Percentiles rank a stretch among this genome's conserved stretches.
These are phyloP conservation scores for Cylloceria caligata DNA, from an alignment of 2,888 invertebrate species.

Conservation along the genomic window DNA sequence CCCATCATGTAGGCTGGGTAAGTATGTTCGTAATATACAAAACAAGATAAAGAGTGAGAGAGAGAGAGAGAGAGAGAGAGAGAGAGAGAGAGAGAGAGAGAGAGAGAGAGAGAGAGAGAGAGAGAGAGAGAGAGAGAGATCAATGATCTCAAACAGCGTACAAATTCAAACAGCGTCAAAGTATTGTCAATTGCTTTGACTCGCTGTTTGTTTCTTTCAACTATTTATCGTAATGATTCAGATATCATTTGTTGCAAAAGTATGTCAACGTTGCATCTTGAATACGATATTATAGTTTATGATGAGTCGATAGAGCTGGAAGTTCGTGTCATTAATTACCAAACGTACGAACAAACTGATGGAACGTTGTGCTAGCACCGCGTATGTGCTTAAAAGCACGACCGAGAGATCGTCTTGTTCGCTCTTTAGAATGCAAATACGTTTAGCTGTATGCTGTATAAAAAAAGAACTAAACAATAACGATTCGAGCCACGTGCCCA, in stretches of 20 bases:
- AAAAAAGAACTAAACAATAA: conserved; percentile 1
- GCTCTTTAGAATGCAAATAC: conserved; percentile 22
- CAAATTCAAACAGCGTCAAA: no score
- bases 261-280: not conserved
- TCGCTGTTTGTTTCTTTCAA: no score
- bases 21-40: not conserved
- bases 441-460: not conserved
- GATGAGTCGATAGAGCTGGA: not conserved
- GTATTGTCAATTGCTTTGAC: no score
- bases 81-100: no score
- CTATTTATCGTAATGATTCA: not conserved
- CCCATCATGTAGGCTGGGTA: no score
- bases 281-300: conserved; percentile 17
- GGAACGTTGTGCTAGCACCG: not conserved
- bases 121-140: no score
- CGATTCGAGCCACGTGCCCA: conserved; percentile 24
- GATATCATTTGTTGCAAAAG: not conserved
- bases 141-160: no score
- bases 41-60: no score
- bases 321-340: not conserved
- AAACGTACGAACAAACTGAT: not conserved
- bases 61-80: no score
- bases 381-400: not conserved
- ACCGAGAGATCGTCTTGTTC: conserved; percentile 2
- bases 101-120: no score